Evolutionary conservation across 2,888 invertebrate genomes (phyloP).

Genomic region (Orthosia incerta): DNA sequence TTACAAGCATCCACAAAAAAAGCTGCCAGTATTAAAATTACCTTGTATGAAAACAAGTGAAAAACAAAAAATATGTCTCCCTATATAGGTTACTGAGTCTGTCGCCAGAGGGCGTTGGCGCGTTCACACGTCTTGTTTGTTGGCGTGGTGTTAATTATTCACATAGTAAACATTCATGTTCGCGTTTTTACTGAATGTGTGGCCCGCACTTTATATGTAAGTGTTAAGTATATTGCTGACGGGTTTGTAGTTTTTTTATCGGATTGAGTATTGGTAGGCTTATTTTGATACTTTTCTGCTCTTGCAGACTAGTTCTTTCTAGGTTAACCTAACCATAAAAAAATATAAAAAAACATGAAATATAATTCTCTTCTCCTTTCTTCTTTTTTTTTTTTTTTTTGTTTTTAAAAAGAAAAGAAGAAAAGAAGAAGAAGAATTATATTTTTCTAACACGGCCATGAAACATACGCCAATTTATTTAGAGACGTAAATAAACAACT

Average conservation of each 20-base stretch:
- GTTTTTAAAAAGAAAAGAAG: too few species aligned
- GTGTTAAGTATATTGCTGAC: conserved; percentile 41
- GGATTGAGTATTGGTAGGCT: not conserved
- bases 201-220: conserved; percentile 61
- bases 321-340: too few species aligned
- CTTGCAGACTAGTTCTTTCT: too few species aligned
- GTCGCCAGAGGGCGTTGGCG: conserved; percentile 68
- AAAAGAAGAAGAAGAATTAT: too few species aligned
- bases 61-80: conserved; percentile 42
- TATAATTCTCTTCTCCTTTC: too few species aligned
- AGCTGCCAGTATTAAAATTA: not conserved
- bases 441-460: too few species aligned
- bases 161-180: conserved; percentile 76
- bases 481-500: too few species aligned
- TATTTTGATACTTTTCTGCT: too few species aligned
- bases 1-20: not conserved
- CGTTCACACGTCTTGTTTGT: conserved; percentile 83
- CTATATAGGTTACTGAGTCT: conserved; percentile 66
- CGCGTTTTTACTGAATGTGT: conserved; percentile 77
- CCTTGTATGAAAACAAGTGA: conserved; percentile 21
- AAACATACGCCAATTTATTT: too few species aligned
- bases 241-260: conserved; percentile 4
- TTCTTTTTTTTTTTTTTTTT: too few species aligned
- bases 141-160: conserved; percentile 79
- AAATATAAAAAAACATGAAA: too few species aligned